Percentiles rank a stretch among this genome's conserved stretches.
Evolutionary conservation across 2,888 invertebrate genomes (phyloP).

Genomic region (Idaea biselata): DNA sequence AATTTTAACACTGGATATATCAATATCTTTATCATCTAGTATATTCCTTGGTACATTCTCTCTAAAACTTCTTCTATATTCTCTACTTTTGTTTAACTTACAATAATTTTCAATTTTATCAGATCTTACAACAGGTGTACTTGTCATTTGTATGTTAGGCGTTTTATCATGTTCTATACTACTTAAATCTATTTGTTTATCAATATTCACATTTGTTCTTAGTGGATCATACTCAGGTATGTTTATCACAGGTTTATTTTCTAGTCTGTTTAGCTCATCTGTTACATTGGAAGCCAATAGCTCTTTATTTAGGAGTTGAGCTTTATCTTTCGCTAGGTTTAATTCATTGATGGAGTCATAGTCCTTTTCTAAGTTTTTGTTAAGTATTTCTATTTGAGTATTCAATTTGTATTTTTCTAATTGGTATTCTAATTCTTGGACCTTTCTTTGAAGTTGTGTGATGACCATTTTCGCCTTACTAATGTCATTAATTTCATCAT

Average conservation of each 20-base stretch:
- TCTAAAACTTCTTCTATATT: conserved; percentile 51
- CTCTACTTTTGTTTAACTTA: conserved; percentile 77
- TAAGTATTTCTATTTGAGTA: conserved; percentile 58
- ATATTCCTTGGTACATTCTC: conserved; percentile 40
- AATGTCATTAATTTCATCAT: conserved; percentile 65
- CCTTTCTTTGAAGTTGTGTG: conserved; percentile 57
- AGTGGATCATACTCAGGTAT: conserved; percentile 64
- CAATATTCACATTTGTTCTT: conserved; percentile 68
- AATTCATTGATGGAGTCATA: conserved; percentile 45
- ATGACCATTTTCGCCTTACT: conserved; percentile 64
- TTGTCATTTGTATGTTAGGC: conserved; percentile 44
- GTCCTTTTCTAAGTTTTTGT: conserved; percentile 57
- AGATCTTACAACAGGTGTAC: conserved; percentile 66
- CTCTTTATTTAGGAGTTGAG: conserved; percentile 54
- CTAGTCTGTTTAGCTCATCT: conserved; percentile 52
- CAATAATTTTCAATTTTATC: conserved; percentile 76
- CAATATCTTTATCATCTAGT: conserved; percentile 35
- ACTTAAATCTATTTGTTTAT: conserved; percentile 64
- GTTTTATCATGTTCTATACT: conserved; percentile 55
- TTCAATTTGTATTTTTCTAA: conserved; percentile 63
- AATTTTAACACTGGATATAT: conserved; percentile 28
- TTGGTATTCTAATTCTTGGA: conserved; percentile 64
- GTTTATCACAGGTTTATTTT: conserved; percentile 69
- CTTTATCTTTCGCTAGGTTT: conserved; percentile 44
- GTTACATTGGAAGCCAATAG: conserved; percentile 51